These are phyloP conservation scores for Noctilio leporinus DNA, from an alignment of 2,113 vertebrate species.

Conservation along the genomic window DNA sequence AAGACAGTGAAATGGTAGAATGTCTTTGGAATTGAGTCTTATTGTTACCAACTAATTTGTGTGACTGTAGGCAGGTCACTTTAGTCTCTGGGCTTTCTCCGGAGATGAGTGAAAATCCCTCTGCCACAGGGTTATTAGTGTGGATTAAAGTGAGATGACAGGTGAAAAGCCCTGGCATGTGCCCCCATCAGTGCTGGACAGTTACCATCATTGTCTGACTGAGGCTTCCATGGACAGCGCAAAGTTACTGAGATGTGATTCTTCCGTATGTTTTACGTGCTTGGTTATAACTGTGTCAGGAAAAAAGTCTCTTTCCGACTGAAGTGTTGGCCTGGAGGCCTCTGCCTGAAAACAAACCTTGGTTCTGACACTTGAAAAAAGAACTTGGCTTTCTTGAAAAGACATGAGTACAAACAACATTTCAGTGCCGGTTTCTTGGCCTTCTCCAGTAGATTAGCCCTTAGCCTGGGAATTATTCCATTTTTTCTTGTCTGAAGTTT, in stretches of 20 bases:
- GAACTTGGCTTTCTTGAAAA: slow-evolving; percentile 42
- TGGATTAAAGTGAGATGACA: neutral
- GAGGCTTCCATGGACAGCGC: neutral
- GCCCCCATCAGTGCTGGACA: neutral
- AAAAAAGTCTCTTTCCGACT: neutral
- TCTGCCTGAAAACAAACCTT: slow-evolving; percentile 42
- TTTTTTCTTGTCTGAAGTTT: slow-evolving; percentile 45
- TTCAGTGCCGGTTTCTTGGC: slow-evolving; percentile 17
- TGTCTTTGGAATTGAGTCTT: neutral
- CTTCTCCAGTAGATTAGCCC: slow-evolving; percentile 54
- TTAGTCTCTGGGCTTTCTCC: neutral
- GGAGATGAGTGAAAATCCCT: neutral
- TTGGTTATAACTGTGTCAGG: slow-evolving; percentile 25
- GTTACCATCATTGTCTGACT: neutral
- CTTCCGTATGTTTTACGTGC: neutral
- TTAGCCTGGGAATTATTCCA: slow-evolving; percentile 47
- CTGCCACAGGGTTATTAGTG: neutral
- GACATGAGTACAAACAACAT: slow-evolving; percentile 6
- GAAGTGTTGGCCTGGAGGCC: slow-evolving; percentile 39
- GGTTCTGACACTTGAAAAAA: slow-evolving; percentile 31
- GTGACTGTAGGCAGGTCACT: neutral
- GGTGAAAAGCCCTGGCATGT: neutral
- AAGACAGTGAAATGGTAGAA: neutral
- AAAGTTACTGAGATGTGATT: neutral
- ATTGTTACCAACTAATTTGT: neutral